Conservation (phyloP, 2,888 invertebrate genomes). For the Carpatolechia fugitivella region DNA sequence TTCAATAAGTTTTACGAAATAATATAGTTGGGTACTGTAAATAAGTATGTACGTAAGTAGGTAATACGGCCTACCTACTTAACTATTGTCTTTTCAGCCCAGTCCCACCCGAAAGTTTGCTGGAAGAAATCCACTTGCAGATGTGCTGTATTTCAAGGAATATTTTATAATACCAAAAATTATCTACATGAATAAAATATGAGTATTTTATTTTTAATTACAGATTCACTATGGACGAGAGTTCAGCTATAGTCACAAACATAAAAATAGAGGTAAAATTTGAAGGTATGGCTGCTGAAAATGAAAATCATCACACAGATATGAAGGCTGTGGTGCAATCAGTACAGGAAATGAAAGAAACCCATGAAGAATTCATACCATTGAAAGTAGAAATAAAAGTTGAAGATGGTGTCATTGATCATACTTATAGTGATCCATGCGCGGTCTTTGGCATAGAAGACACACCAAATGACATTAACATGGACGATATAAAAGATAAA, state of each 20-base stretch:
- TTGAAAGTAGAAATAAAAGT: constrained; percentile 11
- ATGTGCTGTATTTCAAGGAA: no score
- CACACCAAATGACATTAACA: neutral
- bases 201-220: neutral
- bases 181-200: no score
- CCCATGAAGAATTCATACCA: neutral
- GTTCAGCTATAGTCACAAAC: neutral
- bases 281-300: neutral
- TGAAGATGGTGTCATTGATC: constrained; percentile 1
- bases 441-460: neutral
- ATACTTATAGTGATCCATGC: neutral
- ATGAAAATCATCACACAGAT: neutral
- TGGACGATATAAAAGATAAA: constrained; percentile 28
- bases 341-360: neutral
- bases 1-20: no score
- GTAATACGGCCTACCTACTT: no score
- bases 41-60: no score
- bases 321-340: neutral
- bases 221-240: neutral
- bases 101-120: no score
- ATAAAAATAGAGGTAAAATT: neutral
- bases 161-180: no score
- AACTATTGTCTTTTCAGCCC: no score
- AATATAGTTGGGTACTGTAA: no score
- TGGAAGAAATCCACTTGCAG: neutral